phyloP scores from a whole-genome alignment of 2,888 invertebrate species.

The Chesias legatella region DNA sequence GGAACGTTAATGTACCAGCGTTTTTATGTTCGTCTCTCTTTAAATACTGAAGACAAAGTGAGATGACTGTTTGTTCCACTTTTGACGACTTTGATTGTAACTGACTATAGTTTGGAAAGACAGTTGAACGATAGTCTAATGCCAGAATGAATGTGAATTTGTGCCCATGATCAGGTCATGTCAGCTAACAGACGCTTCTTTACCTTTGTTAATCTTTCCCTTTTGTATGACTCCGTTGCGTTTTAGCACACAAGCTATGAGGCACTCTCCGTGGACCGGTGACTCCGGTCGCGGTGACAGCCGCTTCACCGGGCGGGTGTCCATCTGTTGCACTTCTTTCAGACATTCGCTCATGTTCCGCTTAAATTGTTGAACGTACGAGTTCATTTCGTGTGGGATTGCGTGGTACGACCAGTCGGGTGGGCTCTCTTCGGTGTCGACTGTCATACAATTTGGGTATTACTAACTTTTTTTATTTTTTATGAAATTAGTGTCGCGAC shows the following conservation, averaged over 20 bases:
- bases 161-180: too few species aligned
- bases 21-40: too few species aligned
- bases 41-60: too few species aligned
- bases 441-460: slow-evolving; percentile 33
- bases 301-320: slow-evolving; percentile 49
- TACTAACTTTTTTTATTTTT: too few species aligned
- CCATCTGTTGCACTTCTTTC: slow-evolving; percentile 59
- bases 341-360: slow-evolving; percentile 68
- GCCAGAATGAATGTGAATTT: too few species aligned
- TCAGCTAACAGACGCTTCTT: too few species aligned
- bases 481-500: too few species aligned
- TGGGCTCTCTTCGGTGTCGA: slow-evolving; percentile 30
- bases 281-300: slow-evolving; percentile 62
- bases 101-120: too few species aligned
- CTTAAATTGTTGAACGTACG: slow-evolving; percentile 59
- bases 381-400: slow-evolving; percentile 51
- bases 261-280: slow-evolving; percentile 66
- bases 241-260: slow-evolving; percentile 69
- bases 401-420: slow-evolving; percentile 79
- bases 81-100: too few species aligned
- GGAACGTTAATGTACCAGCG: too few species aligned
- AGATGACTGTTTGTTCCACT: too few species aligned
- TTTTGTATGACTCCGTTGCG: slow-evolving; percentile 60
- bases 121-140: too few species aligned
- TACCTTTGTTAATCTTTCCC: slow-evolving; percentile 68